Base-by-base conservation (phyloP, 2,797 vertebrate genomes). In the Scyliorhinus canicula region DNA sequence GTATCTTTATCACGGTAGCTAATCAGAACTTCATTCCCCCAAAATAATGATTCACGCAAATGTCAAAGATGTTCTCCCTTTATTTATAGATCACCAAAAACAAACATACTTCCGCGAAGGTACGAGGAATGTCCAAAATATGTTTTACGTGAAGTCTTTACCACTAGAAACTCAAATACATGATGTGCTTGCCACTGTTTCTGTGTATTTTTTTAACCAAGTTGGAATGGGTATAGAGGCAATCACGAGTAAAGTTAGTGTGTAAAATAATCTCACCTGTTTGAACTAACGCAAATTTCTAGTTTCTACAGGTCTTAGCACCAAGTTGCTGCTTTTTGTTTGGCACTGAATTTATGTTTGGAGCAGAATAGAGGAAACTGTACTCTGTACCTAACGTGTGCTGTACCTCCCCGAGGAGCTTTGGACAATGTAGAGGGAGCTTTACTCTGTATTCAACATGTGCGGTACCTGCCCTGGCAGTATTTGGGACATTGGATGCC, bases 31-130 rank as follows among this genome's bases (percentile, higher is more conserved):
- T 82, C 3, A 8, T 26, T 26, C 1, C 21, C 21, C 44, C 21
- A 82, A 8, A 82, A 47, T 71, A 74, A 74, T 82, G 40, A 82
- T 19, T 47, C 44, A 26, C 7, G 44, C 44, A 47, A 9, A 44
- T 82, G 79, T 47, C 8, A 47, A 47, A 47, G 79, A 24, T 47
- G 79, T 40, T 82, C 79, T 82, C 44, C 79, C 40, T 82, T 82
- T 82, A 82, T 82, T 82, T 82, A 82, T 82, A 82, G 79, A 82
- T 82, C 79, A 82, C 79, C 79, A 82, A 47, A 82, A 47, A 9
- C 79, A 82, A 82, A 82, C 79, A 82, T 24, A 82, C 5, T 7
- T 44, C 19, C 24, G 44, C 9, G 79, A 82, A 26, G 79, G 79
- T 82, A 47, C 79, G 21, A 82, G 79, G 79, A 82, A 24, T 82